Conservation (phyloP, 1,140 invertebrate genomes). For the Steinernema khuongi region DNA sequence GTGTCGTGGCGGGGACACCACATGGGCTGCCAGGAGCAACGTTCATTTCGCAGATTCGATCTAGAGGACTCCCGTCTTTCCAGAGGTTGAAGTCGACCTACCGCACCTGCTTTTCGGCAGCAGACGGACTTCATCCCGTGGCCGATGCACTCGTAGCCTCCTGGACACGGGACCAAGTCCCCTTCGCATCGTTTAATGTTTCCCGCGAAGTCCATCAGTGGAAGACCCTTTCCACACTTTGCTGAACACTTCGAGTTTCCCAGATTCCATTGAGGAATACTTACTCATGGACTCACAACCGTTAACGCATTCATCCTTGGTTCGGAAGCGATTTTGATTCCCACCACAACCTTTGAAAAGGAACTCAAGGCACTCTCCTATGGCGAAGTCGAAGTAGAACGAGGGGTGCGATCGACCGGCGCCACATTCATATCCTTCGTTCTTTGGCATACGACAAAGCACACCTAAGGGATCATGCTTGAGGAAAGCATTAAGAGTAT, state of each 20-base stretch:
- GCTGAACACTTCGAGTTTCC: conserved; percentile 20
- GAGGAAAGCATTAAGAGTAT: background rate
- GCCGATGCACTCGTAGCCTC: conserved; percentile 36
- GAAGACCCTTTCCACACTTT: conserved; percentile 39
- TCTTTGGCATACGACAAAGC: conserved; percentile 38
- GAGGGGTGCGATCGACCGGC: conserved; percentile 35
- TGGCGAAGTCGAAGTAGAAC: conserved; percentile 35
- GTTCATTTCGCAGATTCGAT: conserved; percentile 33
- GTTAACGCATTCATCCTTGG: conserved; percentile 37
- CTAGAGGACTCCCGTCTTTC: conserved; percentile 19
- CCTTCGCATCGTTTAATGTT: conserved; percentile 43
- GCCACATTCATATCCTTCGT: conserved; percentile 37
- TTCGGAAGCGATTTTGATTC: conserved; percentile 42
- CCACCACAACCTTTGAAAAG: conserved; percentile 43
- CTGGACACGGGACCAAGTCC: conserved; percentile 38
- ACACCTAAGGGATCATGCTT: conserved; percentile 31
- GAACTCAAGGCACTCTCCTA: conserved; percentile 43
- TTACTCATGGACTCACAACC: conserved; percentile 38
- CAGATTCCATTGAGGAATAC: background rate
- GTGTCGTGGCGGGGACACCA: conserved; percentile 28
- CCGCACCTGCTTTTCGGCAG: conserved; percentile 38
- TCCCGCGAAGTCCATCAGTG: conserved; percentile 44
- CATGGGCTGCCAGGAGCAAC: conserved; percentile 34
- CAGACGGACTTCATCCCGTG: conserved; percentile 36
- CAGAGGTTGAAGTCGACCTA: background rate